Conservation (phyloP, 2,888 invertebrate genomes). For the Oscheius sp. region DNA sequence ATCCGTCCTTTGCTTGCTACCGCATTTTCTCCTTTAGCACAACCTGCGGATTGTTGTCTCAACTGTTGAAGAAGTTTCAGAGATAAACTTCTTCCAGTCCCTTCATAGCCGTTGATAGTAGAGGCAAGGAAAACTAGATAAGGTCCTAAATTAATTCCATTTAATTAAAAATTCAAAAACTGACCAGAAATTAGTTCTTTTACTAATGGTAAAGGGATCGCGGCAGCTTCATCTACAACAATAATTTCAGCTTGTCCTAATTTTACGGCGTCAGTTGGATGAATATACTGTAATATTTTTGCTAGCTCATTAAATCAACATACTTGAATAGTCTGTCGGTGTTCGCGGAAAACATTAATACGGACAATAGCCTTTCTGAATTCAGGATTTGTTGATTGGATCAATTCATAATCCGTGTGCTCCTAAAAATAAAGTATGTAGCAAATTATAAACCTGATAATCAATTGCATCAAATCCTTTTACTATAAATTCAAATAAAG, state of each 20-base stretch:
- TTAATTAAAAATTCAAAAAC: neutral
- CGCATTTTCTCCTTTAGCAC: slow-evolving; percentile 42
- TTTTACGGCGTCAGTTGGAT: slow-evolving; percentile 87
- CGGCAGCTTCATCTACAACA: slow-evolving; percentile 97
- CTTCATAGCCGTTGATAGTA: slow-evolving; percentile 85
- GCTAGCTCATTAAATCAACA: neutral
- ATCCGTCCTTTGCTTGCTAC: slow-evolving; percentile 56
- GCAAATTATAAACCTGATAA: slow-evolving; percentile 75
- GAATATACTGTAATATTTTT: slow-evolving; percentile 81
- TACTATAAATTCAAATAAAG: slow-evolving; percentile 93
- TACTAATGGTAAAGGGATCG: slow-evolving; percentile 92
- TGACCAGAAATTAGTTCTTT: slow-evolving; percentile 73
- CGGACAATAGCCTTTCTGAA: slow-evolving; percentile 94
- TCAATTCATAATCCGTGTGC: slow-evolving; percentile 91
- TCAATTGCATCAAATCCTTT: slow-evolving; percentile 88
- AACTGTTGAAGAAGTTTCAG: slow-evolving; percentile 92
- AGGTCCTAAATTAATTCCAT: slow-evolving; percentile 45
- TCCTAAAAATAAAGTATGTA: slow-evolving; percentile 77
- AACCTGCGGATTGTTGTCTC: slow-evolving; percentile 72
- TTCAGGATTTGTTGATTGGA: slow-evolving; percentile 92
- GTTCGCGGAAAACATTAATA: slow-evolving; percentile 81
- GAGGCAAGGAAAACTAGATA: slow-evolving; percentile 83
- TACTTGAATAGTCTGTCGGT: slow-evolving; percentile 69
- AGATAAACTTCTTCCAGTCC: slow-evolving; percentile 93
- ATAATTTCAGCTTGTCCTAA: slow-evolving; percentile 91